Base-by-base conservation (phyloP, 2,888 invertebrate genomes). In the Megastigmus dorsalis region DNA sequence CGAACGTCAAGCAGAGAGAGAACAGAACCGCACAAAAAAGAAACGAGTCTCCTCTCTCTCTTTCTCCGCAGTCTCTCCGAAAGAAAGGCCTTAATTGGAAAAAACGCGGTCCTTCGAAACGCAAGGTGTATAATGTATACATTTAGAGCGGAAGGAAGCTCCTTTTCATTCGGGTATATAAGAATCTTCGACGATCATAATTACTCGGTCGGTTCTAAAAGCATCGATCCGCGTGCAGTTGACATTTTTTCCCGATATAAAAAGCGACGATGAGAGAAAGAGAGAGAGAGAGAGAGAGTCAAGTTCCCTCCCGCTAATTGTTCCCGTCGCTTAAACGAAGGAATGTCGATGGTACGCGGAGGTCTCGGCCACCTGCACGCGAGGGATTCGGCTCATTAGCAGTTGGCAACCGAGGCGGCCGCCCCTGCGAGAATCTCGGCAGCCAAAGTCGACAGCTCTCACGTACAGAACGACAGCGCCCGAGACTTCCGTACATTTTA, bases 301-400 rank as follows among this genome's bases (percentile, higher is more conserved):
- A n/a, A n/a, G n/a, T n/a, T n/a, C n/a, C 10, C 28, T n/a, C 20
- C 30, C 45, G 54, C 68, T 76, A 76, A 76, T 76, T 76, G 72
- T 73, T 60, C 72, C 33, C 52, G 66, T 43, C 54, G 67, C 26
- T 66, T 67, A 57, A n/a, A 67, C 71, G 67, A 67, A 62, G 66
- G 67, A 75, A 63, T 55, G 71, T 57, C 75, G 71, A 75, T 75
- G 54, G 57, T 20, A 57, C 20, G 41, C n/a, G n/a, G n/a, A n/a
- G n/a, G n/a, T n/a, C n/a, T 28, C 13, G 36, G 23, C 60, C 41
- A 67, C 54, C n/a, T n/a, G n/a, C n/a, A 28, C 67, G 71, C 65
- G 45, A 63, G 63, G 72, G 69, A 76, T 75, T 74, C 41, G 68
- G 66, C 69, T 76, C 76, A 76, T 76, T 76, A 76, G 74, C 57